Conservation (phyloP, 2,888 invertebrate genomes). For the Sarcophaga carnaria region DNA sequence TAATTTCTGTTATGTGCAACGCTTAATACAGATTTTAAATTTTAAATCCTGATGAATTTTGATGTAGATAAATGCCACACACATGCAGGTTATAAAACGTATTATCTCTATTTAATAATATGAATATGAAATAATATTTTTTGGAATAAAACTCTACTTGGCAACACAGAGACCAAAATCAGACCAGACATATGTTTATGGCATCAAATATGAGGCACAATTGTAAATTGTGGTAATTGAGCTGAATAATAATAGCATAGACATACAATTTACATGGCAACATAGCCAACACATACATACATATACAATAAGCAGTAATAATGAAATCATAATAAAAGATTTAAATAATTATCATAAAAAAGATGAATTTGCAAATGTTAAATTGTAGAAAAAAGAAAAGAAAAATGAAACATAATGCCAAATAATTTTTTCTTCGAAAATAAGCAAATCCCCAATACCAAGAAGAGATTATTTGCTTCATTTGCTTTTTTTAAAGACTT, state of each 20-base stretch:
- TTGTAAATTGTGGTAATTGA: constrained; percentile 20
- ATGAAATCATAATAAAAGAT: not conserved
- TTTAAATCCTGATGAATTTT: not conserved
- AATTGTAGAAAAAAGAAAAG: no score
- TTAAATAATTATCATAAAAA: not conserved
- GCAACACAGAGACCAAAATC: not conserved
- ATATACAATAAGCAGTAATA: not conserved
- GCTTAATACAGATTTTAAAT: not conserved
- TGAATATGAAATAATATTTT: not conserved
- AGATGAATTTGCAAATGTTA: not conserved
- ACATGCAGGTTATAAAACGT: constrained; percentile 30
- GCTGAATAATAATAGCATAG: not conserved
- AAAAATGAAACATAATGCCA: no score
- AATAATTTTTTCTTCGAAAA: no score
- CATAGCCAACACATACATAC: not conserved
- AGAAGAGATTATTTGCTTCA: no score
- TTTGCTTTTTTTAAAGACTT: no score
- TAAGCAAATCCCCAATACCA: no score
- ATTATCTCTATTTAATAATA: constrained; percentile 37
- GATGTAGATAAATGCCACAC: not conserved
- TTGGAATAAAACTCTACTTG: not conserved
- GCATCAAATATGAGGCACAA: constrained; percentile 13
- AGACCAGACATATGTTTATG: not conserved
- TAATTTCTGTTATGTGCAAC: no score
- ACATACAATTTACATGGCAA: constrained; percentile 16